Evolutionary conservation across 2,797 vertebrate genomes (phyloP).

Genomic region (Hypotaenidia okinawae): DNA sequence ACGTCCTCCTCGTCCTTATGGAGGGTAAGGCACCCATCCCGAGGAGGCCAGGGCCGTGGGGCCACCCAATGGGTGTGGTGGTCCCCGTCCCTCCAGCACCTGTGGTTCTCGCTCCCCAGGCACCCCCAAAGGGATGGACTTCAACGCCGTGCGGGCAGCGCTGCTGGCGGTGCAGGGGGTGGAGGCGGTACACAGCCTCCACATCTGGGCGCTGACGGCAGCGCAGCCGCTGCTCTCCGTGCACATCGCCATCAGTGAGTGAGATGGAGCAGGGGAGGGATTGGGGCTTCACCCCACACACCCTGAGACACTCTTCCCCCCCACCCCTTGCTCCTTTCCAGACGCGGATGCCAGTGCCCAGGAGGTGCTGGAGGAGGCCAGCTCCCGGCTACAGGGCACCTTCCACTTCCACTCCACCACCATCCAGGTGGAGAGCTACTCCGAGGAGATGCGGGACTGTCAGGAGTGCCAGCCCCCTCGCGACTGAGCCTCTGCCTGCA

Average conservation of each 20-base stretch:
- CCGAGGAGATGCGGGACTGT: slow-evolving; percentile 83
- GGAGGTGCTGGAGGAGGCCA: slow-evolving; percentile 80
- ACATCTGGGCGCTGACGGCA: slow-evolving; percentile 81
- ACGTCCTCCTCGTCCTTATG: slow-evolving; percentile 81
- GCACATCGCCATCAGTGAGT: slow-evolving; percentile 82
- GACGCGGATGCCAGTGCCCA: slow-evolving; percentile 74
- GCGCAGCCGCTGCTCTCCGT: slow-evolving; percentile 80
- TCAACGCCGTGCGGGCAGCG: slow-evolving; percentile 75
- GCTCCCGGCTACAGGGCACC: slow-evolving; percentile 67
- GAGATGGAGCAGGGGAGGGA: accelerated
- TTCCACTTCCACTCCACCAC: slow-evolving; percentile 82
- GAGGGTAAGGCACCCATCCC: slow-evolving; percentile 65
- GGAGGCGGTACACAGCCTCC: slow-evolving; percentile 82
- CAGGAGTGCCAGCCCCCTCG: slow-evolving; percentile 76
- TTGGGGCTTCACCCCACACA: accelerated
- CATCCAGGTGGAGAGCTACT: slow-evolving; percentile 85
- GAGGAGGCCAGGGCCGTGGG: accelerated
- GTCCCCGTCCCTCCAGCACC: accelerated
- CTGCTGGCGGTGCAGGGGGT: slow-evolving; percentile 78
- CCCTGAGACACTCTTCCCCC: background rate
- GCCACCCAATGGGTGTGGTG: accelerated
- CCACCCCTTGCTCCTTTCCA: background rate
- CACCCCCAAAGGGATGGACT: slow-evolving; percentile 81
- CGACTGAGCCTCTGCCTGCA: slow-evolving; percentile 49
- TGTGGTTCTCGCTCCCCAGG: slow-evolving; percentile 21